Evolutionary conservation across 2,888 invertebrate species (phyloP), one percentile per base, ranked within the genome.

Genomic region (Brachylomia viminalis): DNA sequence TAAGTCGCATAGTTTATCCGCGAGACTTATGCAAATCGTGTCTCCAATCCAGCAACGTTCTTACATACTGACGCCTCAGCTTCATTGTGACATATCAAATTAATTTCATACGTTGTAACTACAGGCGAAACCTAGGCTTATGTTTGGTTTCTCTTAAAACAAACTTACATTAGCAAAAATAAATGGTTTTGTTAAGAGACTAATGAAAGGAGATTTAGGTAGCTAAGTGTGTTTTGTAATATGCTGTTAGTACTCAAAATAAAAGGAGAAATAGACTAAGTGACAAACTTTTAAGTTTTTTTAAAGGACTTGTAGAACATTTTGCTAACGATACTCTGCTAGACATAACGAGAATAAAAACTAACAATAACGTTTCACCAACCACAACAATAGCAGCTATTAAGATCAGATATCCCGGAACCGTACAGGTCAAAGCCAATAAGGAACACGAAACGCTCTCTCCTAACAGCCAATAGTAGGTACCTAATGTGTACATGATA

Each of bases 11-110:
- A 52, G 72, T 71, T 54, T 86, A 86, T 86, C 86, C 89, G 90
- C 86, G 84, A 90, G 92, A 92, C 88, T 92, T 93, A 93, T 93
- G 93, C 89, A 91, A 93, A 93, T 93, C 86, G 86, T 45, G 86
- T 79, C 84, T 86, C 86, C 87, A 89, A 89, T 89, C 90, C 89
- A 87, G 84, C 82, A 83, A 86, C 42, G 69, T 66, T 71, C 86
- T 89, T 89, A 89, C 61, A 38, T 42, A 56, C 90, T 87, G 87
- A 89, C 86, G 86, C 86, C 85, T 83, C 79, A 84, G 85, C 86
- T 86, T 88, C 86, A 86, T 88, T 89, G 86, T 88, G 86, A 89
- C 89, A 83, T 88, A 79, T 80, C 70, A 85, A 87, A 91, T 91
- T 89, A 90, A 88, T 88, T 89, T 87, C 82, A n/a, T 82, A 82